Conservation (phyloP, 92 coral and sea anemone genomes). For the Phenganax marumi region DNA sequence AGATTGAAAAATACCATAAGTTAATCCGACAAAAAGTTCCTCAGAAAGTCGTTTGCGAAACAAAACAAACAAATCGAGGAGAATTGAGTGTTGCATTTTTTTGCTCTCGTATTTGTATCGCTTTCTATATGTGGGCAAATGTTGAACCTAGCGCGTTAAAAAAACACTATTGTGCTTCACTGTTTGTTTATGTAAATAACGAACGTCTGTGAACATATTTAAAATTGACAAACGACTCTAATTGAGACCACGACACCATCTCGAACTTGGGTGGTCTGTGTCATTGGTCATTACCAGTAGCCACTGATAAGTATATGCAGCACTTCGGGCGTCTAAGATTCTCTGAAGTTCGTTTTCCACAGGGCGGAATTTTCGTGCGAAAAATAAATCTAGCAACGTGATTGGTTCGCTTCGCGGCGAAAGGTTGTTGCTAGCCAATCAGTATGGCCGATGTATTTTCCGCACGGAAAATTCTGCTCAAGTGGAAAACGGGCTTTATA, state of each 20-base stretch:
- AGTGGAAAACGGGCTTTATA: too few relatives aligned
- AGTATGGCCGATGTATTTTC: too few relatives aligned
- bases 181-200: constrained; percentile 41
- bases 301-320: neutral
- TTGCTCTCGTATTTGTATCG: neutral
- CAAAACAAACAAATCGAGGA: constrained; percentile 20
- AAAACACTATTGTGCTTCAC: constrained; percentile 20
- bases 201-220: constrained; percentile 36
- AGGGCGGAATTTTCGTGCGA: too few relatives aligned
- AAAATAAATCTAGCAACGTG: too few relatives aligned
- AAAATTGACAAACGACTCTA: constrained; percentile 32
- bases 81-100: constrained; percentile 23
- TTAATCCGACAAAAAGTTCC: too few relatives aligned
- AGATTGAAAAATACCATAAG: too few relatives aligned
- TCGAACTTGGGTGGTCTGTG: constrained; percentile 16
- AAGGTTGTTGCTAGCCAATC: too few relatives aligned
- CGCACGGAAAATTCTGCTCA: too few relatives aligned
- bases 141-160: constrained; percentile 23
- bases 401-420: too few relatives aligned
- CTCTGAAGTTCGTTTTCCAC: too few relatives aligned
- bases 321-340: neutral
- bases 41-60: neutral
- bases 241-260: constrained; percentile 22
- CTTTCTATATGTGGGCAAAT: neutral
- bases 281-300: neutral